Evolutionary conservation across 2,888 invertebrate species (phyloP), one percentile per base, ranked within the genome.

Genomic region (Timema cristinae): DNA sequence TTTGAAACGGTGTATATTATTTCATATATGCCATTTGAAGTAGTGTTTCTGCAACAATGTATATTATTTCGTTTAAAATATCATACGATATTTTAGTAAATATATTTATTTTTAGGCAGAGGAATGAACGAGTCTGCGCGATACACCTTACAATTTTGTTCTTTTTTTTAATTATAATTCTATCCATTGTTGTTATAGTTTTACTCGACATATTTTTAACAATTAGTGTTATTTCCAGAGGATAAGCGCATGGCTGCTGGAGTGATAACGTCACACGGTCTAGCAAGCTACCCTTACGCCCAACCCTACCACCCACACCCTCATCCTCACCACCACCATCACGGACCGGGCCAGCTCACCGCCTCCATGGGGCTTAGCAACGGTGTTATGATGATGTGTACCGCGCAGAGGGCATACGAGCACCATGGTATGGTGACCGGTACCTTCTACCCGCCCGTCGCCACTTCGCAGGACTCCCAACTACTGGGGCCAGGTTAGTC

Each of bases 371-470:
- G 93, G 10, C 90, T 91, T 86, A 89, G 90, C 6, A 92, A 93
- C 78, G 93, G 93, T 16, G 93, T 94, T 84, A 91, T 92, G 67
- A 90, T 90, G 75, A 91, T 91, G 88, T 93, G 93, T 80, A 91
- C 92, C 70, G 91, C 92, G 80, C 89, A 93, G 77, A 90, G 92
- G 59, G 67, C 69, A 49, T 73, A 70, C 75, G 79, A 80, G 66
- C 79, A 79, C 73, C 78, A 77, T 63, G 79, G 79, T 11, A 77
- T 79, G 50, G 93, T 93, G 13, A 92, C 93, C n/a, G 94, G 94
- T 15, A 94, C 94, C 7, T 94, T 93, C 83, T 94, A 93, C 81
- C 94, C 94, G 32, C 94, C 94, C 0, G 91, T 94, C 48, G 93
- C 93, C 6, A 91, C 92, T 49, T 90, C 92, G 5, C 92, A 93